Conservation (phyloP, 2,888 invertebrate genomes). For the Leistus spinibarbis region DNA sequence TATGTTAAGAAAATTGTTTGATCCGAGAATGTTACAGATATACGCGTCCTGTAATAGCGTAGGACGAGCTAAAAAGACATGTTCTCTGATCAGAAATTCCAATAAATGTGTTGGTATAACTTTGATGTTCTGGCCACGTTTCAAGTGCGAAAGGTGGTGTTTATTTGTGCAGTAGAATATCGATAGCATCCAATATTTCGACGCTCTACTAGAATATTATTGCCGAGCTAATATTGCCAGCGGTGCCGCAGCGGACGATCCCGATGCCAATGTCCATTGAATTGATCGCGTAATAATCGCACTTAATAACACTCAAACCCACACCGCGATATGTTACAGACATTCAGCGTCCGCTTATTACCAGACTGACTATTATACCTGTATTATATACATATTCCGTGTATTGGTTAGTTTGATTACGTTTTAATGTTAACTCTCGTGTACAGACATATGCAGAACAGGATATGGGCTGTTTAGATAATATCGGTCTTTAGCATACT, state of each 20-base stretch:
- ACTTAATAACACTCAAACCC: slow-evolving; percentile 20
- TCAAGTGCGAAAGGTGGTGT: neutral
- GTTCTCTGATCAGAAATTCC: neutral
- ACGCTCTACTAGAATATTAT: neutral
- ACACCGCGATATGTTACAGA: neutral
- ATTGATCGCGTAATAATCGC: slow-evolving; percentile 20
- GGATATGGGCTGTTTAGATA: neutral
- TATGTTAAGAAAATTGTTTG: no score
- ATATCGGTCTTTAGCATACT: no score
- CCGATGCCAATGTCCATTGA: slow-evolving; percentile 1
- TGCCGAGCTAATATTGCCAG: slow-evolving; percentile 29
- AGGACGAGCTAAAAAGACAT: neutral
- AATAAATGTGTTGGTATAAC: slow-evolving; percentile 3
- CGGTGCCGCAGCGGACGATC: slow-evolving; percentile 1
- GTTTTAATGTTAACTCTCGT: slow-evolving; percentile 23
- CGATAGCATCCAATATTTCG: neutral
- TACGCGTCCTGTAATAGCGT: neutral
- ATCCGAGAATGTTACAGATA: no score
- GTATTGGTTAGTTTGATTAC: slow-evolving; percentile 12
- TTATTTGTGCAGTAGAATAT: slow-evolving; percentile 1
- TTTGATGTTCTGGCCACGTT: neutral
- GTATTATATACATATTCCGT: neutral
- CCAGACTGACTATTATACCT: neutral
- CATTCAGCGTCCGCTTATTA: neutral
- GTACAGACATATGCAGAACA: no score